A percentile compares a stretch with the other conserved stretches of the same genome.
Evolutionary conservation across 2,888 invertebrate genomes (phyloP).

Genomic region (Melanostoma mellinum): DNA sequence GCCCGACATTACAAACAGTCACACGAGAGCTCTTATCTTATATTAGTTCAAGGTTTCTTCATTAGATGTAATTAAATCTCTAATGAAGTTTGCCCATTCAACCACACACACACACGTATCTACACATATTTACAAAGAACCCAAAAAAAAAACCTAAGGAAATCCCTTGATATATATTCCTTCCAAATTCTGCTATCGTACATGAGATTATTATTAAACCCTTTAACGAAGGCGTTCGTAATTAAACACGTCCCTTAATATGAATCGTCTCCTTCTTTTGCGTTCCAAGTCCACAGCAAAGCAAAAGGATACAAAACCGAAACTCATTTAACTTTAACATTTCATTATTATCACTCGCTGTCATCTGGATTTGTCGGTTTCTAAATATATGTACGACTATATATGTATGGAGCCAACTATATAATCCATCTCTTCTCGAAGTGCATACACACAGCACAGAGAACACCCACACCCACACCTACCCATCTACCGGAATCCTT

Average conservation of each 20-base stretch:
- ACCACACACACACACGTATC: slow-evolving; percentile 10
- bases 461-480: background rate
- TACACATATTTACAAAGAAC: slow-evolving; percentile 11
- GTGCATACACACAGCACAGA: background rate
- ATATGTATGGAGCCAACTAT: too few species aligned
- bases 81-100: slow-evolving; percentile 2
- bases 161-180: slow-evolving; percentile 41
- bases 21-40: too few species aligned
- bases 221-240: slow-evolving; percentile 41
- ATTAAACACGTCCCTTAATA: slow-evolving; percentile 38
- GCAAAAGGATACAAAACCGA: background rate
- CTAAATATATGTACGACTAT: too few species aligned
- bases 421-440: too few species aligned
- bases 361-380: slow-evolving; percentile 39
- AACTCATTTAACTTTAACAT: slow-evolving; percentile 66
- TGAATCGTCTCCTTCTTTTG: background rate
- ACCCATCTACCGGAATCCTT: slow-evolving; percentile 32
- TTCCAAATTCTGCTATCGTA: slow-evolving; percentile 25
- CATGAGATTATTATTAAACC: slow-evolving; percentile 49
- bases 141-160: slow-evolving; percentile 5
- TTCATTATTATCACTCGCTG: slow-evolving; percentile 62
- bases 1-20: too few species aligned
- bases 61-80: background rate
- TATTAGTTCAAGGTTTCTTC: background rate
- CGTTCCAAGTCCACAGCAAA: too few species aligned